Conservation (phyloP, 64 coral and sea anemone species). For the Stichodactyla mertensii region DNA sequence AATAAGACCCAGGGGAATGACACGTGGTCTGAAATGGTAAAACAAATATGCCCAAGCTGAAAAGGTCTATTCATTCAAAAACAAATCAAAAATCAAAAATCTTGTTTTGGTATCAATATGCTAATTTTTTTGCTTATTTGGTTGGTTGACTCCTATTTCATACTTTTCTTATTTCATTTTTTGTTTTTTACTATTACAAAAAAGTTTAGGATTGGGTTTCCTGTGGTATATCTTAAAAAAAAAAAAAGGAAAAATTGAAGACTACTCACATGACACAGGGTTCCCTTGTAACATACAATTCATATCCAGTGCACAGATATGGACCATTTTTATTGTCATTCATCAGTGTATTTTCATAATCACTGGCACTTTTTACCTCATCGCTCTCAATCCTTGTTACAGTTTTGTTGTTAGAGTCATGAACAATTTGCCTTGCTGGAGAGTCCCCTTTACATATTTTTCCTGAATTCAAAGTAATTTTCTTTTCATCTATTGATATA, state of each 20-base stretch:
- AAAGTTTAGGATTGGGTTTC: neutral
- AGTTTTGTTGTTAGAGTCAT: neutral
- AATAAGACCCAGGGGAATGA: too few relatives aligned
- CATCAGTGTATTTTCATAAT: neutral
- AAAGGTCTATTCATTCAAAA: too few relatives aligned
- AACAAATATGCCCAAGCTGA: too few relatives aligned
- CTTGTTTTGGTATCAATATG: too few relatives aligned
- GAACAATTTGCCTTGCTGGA: neutral
- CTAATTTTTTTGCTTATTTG: too few relatives aligned
- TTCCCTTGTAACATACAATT: constrained; percentile 87
- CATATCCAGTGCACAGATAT: constrained; percentile 98
- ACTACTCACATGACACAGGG: constrained; percentile 90
- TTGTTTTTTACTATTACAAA: too few relatives aligned
- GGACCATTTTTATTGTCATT: constrained; percentile 15
- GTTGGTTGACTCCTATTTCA: too few relatives aligned
- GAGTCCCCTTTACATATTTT: neutral
- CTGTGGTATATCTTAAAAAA: neutral
- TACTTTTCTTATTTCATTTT: too few relatives aligned
- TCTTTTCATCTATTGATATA: neutral
- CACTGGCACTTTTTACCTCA: neutral
- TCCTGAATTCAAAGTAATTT: neutral
- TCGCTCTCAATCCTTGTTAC: neutral
- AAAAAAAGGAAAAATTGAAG: neutral
- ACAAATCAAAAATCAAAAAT: too few relatives aligned
- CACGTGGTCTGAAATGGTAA: too few relatives aligned